Evolutionary conservation across 2,797 vertebrate species (phyloP).

Genomic region (Acipenser ruthenus): DNA sequence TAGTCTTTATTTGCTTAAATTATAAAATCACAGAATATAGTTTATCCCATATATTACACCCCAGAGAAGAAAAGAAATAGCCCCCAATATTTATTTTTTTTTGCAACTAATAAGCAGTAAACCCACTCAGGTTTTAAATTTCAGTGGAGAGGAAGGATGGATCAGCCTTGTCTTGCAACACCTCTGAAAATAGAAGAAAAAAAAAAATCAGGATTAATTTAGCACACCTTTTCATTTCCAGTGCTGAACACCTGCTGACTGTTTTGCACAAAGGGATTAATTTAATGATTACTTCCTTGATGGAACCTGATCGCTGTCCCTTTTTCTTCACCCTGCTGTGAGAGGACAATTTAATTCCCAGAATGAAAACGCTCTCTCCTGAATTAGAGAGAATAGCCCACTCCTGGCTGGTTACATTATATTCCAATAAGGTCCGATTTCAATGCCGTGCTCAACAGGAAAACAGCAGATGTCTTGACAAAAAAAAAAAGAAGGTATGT

Average conservation of each 20-base stretch:
- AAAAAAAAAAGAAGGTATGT: background rate
- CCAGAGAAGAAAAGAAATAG: background rate
- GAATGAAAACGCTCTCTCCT: constrained; percentile 42
- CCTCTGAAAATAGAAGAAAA: background rate
- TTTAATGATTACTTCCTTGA: constrained; percentile 43
- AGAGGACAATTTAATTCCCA: constrained; percentile 43
- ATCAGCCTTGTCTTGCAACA: background rate
- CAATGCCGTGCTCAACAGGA: constrained; percentile 26
- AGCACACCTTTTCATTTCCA: constrained; percentile 45
- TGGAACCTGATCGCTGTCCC: constrained; percentile 52
- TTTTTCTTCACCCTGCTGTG: constrained; percentile 48
- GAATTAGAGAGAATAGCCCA: constrained; percentile 17
- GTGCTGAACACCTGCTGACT: constrained; percentile 43
- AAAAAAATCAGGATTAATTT: constrained; percentile 22
- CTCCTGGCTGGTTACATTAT: constrained; percentile 32
- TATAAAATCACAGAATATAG: background rate
- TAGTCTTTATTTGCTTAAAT: no score
- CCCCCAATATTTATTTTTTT: background rate
- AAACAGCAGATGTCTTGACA: constrained; percentile 19
- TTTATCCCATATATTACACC: background rate
- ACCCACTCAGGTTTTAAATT: background rate
- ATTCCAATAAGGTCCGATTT: constrained; percentile 28
- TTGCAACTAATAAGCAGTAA: background rate
- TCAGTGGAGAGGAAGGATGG: background rate
- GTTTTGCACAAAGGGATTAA: constrained; percentile 55